Base-by-base conservation (phyloP, 2,797 vertebrate species). In the Cacajao melanocephalus region DNA sequence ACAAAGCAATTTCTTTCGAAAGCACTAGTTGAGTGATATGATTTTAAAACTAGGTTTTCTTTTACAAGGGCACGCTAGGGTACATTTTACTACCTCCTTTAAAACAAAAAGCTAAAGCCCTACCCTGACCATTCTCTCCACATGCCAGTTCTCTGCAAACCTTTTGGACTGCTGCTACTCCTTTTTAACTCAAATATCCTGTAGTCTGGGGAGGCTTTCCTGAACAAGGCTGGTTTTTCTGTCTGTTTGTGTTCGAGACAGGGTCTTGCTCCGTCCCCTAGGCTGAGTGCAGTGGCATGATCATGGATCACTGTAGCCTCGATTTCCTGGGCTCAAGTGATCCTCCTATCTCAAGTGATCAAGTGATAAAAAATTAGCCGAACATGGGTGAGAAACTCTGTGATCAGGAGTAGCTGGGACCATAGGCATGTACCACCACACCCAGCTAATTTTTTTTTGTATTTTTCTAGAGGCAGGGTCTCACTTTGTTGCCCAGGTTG, bases 1-100 rank as follows among this genome's bases (percentile, higher is more conserved):
- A 83, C 78, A 67, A 19, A 88, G 30, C n/a, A 76, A 88, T 94
- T 82, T 88, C 87, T 80, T 93, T 79, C n/a, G n/a, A 86, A 94
- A 87, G 88, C 46, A 84, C 50, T 64, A 57, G 26, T 50, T 64
- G 22, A 41, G 28, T 46, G 57, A 58, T 80, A 67, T 33, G 44
- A 75, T 22, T 48, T 83, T 83, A 44, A 61, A 61, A 83, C 55
- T 44, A 30, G 44, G 26, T 39, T 96, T 92, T 96, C 46, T 13
- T 85, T 96, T 75, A 87, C 44, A 28, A 92, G 52, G 39, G 39
- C 20, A 61, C 28, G 14, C 50, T 58, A 84, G 33, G 26, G 39
- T 41, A 36, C 1, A 91, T 75, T 39, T 83, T 85, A 72, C n/a
- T 57, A 13, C n/a, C 39, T 94, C 73, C 15, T 95, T 81, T 50